These are phyloP conservation scores for Redunca redunca DNA, from an alignment of 2,113 vertebrate species.

Conservation along the genomic window DNA sequence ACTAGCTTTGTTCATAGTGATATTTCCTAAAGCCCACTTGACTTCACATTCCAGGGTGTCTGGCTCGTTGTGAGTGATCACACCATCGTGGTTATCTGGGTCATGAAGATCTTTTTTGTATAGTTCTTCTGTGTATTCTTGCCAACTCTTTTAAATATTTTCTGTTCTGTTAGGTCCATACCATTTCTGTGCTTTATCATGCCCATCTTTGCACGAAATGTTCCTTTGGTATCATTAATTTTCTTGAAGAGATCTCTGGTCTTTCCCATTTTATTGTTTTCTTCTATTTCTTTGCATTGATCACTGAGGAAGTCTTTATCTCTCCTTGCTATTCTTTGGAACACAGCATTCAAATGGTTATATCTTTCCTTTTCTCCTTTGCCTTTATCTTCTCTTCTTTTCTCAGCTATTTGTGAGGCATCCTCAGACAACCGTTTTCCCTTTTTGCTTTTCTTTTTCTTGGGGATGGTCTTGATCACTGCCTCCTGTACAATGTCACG, in stretches of 20 bases:
- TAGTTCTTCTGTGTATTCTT: neutral
- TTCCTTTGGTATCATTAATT: neutral
- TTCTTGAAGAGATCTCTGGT: neutral
- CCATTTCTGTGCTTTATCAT: neutral
- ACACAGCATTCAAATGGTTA: neutral
- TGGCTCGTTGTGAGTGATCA: neutral
- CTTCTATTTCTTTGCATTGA: neutral
- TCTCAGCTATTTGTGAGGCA: neutral
- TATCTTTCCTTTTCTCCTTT: neutral
- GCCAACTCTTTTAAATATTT: neutral
- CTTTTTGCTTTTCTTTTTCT: neutral
- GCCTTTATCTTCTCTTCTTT: neutral
- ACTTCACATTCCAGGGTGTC: neutral
- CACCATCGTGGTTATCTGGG: neutral
- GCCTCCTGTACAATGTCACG: neutral
- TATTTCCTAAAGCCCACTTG: neutral
- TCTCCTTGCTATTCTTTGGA: neutral
- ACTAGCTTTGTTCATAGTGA: neutral
- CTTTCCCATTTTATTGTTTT: neutral
- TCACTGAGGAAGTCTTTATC: neutral
- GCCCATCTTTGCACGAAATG: fast-evolving
- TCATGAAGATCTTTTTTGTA: neutral
- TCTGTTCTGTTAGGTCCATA: neutral
- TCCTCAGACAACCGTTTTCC: neutral
- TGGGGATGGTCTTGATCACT: neutral